These are phyloP conservation scores for Anoplophora glabripennis DNA, from an alignment of 1,140 invertebrate species.

Conservation along the genomic window DNA sequence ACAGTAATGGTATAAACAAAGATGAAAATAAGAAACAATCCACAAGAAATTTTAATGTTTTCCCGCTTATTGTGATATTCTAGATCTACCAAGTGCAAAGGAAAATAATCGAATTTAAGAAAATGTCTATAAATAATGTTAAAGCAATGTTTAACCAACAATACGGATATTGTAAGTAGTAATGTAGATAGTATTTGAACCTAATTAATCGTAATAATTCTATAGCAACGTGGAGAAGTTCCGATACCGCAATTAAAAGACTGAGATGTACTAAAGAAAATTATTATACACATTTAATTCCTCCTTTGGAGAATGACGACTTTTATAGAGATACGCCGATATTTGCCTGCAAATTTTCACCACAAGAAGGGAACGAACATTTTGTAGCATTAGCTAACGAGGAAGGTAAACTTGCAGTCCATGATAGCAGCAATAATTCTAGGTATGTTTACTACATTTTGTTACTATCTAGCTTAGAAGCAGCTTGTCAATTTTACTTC, in stretches of 20 bases:
- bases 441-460: slow-evolving; percentile 26
- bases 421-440: slow-evolving; percentile 48
- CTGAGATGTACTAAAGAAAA: slow-evolving; percentile 14
- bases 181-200: background rate
- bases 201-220: background rate
- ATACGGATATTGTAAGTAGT: slow-evolving; percentile 25
- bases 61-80: too few species aligned
- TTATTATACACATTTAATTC: slow-evolving; percentile 14
- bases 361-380: slow-evolving; percentile 54
- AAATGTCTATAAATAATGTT: slow-evolving; percentile 13
- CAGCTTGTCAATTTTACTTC: too few species aligned
- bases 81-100: too few species aligned
- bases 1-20: too few species aligned
- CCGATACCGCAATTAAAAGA: slow-evolving; percentile 16
- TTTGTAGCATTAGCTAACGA: slow-evolving; percentile 80
- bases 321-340: slow-evolving; percentile 51
- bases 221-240: slow-evolving; percentile 20
- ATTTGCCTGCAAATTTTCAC: slow-evolving; percentile 64
- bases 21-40: too few species aligned
- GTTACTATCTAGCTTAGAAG: too few species aligned
- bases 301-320: slow-evolving; percentile 26
- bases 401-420: slow-evolving; percentile 71
- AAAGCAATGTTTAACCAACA: slow-evolving; percentile 21
- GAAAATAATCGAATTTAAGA: background rate
- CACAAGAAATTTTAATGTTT: too few species aligned